Percentiles rank a stretch among this genome's conserved stretches.
phyloP scores from a whole-genome alignment of 2,113 vertebrate species.

The Myotis brandtii region DNA sequence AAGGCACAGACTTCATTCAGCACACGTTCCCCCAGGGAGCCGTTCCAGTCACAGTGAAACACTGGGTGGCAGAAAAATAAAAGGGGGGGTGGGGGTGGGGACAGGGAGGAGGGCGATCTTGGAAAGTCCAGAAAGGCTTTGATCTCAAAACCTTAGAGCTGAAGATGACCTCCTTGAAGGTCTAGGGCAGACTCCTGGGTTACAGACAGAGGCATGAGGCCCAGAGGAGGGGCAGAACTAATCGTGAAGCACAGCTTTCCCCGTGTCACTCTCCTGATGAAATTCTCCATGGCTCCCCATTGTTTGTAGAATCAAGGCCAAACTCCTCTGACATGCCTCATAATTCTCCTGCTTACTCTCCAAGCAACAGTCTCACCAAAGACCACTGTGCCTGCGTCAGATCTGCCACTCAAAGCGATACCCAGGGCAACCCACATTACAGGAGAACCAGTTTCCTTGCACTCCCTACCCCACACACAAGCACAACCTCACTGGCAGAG shows the following conservation, averaged over 20 bases:
- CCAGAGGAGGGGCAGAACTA: not conserved
- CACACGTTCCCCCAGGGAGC: not conserved
- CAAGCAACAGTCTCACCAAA: not conserved
- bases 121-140: not conserved
- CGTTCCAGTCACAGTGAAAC: not conserved
- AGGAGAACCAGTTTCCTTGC: not conserved
- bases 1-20: not conserved
- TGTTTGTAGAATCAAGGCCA: not conserved
- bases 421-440: fast-evolving
- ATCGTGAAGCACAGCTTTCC: not conserved
- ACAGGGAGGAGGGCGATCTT: not conserved
- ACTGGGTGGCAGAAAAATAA: not conserved
- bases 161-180: not conserved
- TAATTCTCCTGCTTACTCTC: not conserved
- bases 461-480: no score
- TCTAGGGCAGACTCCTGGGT: not conserved
- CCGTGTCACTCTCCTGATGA: not conserved
- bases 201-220: not conserved
- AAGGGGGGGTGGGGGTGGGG: not conserved
- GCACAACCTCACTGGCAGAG: not conserved
- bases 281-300: not conserved
- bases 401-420: no score
- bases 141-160: not conserved
- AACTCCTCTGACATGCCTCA: not conserved
- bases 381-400: not conserved